These are phyloP conservation scores for Acanthurus lineatus DNA, from an alignment of 2,797 vertebrate genomes.

Conservation along the genomic window DNA sequence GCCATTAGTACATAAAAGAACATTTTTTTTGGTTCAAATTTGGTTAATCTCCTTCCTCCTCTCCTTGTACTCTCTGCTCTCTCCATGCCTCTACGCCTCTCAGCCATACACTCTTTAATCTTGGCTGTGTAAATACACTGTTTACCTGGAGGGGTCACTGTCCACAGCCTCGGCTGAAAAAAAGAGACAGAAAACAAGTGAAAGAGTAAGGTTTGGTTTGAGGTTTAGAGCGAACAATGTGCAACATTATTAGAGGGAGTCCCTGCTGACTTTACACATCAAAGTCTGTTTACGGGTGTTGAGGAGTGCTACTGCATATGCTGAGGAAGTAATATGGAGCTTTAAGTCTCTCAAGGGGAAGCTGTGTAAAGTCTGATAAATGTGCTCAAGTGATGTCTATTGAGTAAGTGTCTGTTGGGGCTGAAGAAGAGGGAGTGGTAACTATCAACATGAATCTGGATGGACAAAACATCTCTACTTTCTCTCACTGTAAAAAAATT, in stretches of 20 bases:
- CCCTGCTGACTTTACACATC: neutral
- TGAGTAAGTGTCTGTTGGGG: neutral
- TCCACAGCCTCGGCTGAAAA: conserved; percentile 86
- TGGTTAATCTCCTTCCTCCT: conserved; percentile 17
- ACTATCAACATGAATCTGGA: too few relatives aligned
- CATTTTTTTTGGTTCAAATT: conserved; percentile 2
- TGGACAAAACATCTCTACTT: too few relatives aligned
- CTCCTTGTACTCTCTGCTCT: conserved; percentile 62
- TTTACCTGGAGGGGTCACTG: conserved; percentile 88
- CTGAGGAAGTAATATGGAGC: neutral
- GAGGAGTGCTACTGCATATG: too few relatives aligned
- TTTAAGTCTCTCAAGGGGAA: neutral
- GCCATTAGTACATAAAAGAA: neutral
- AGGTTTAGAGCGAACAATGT: neutral
- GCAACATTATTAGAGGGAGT: neutral
- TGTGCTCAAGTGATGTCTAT: neutral
- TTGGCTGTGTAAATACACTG: conserved; percentile 16
- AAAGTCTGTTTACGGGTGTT: neutral
- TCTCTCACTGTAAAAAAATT: too few relatives aligned
- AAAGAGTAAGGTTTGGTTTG: neutral
- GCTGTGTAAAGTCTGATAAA: neutral
- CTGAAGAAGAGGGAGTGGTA: neutral
- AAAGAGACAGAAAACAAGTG: conserved; percentile 45
- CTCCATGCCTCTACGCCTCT: conserved; percentile 62
- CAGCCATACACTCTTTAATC: conserved; percentile 51